phyloP scores from a whole-genome alignment of 64 coral and sea anemone genomes.

The Pachyseris speciosa region DNA sequence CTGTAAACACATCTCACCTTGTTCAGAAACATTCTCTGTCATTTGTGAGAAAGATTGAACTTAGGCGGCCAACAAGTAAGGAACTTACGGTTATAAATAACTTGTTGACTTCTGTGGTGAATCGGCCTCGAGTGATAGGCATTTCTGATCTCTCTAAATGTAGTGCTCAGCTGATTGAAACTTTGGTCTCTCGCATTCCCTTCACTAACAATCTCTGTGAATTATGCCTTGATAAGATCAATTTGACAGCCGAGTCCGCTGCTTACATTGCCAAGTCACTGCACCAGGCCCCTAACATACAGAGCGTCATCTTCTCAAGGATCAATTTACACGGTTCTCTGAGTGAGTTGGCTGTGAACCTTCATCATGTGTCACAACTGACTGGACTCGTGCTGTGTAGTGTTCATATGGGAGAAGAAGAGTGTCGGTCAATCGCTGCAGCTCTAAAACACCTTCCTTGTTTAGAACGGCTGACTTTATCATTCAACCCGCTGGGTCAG shows the following conservation, averaged over 20 bases:
- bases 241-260: too few species aligned
- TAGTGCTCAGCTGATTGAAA: too few species aligned
- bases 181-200: too few species aligned
- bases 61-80: not conserved
- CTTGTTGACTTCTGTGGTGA: not conserved
- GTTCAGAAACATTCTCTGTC: not conserved
- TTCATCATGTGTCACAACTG: too few species aligned
- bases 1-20: not conserved
- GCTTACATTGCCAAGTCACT: not conserved
- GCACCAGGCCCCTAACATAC: not conserved
- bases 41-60: not conserved
- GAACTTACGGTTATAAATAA: not conserved
- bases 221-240: too few species aligned
- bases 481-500: not conserved
- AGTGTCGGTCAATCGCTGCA: not conserved
- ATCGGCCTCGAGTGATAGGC: not conserved
- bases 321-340: too few species aligned
- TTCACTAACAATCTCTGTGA: too few species aligned
- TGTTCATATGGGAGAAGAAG: too few species aligned
- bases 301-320: too few species aligned
- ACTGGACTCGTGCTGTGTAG: too few species aligned
- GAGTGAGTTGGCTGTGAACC: too few species aligned
- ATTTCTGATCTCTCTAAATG: not conserved
- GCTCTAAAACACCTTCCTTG: not conserved
- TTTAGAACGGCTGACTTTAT: not conserved